Conservation (phyloP, 2,797 vertebrate genomes). For the Lagorchestes hirsutus region DNA sequence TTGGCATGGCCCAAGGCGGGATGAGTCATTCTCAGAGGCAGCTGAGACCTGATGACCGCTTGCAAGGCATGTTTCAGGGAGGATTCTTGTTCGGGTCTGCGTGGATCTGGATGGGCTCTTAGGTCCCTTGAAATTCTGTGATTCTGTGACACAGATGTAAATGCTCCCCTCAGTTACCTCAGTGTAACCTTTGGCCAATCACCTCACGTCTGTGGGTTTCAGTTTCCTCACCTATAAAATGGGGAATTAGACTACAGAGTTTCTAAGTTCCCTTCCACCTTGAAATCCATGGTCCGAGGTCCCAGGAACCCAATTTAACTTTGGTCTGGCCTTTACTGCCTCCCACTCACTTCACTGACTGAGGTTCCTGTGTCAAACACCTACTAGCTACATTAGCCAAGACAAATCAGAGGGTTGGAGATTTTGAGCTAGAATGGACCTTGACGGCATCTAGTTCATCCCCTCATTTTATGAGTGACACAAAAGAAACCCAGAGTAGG, state of each 20-base stretch:
- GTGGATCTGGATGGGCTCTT: neutral
- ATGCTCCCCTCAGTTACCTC: neutral
- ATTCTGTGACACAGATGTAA: neutral
- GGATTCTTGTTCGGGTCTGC: neutral
- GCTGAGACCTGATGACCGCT: neutral
- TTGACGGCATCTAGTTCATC: neutral
- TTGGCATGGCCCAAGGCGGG: neutral
- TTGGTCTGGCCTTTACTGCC: neutral
- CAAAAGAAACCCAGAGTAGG: neutral
- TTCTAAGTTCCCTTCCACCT: neutral
- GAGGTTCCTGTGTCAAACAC: neutral
- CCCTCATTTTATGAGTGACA: neutral
- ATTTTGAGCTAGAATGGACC: neutral
- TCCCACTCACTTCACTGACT: neutral
- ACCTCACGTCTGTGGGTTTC: neutral
- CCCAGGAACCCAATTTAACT: neutral
- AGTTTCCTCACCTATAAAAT: neutral
- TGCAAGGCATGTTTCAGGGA: neutral
- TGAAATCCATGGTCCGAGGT: neutral
- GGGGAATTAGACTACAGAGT: neutral
- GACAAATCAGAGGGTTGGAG: neutral
- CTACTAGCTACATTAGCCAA: neutral
- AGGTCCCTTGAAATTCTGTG: neutral
- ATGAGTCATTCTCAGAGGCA: neutral
- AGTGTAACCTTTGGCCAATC: neutral